phyloP scores from a whole-genome alignment of 2,888 invertebrate species.

The Diaprepes abbreviatus region DNA sequence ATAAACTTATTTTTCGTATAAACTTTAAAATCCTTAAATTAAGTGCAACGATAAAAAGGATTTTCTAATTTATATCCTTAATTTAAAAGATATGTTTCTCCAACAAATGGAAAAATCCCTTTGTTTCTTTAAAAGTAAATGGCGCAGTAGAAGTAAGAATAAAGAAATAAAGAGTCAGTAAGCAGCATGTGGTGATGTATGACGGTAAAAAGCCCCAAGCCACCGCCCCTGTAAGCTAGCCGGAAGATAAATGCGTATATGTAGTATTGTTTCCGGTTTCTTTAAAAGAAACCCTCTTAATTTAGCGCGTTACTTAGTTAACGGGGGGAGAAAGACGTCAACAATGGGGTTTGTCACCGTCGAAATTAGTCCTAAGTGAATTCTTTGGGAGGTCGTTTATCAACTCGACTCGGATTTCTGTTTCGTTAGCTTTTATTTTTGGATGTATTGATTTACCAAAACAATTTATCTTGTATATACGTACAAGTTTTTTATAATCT shows the following conservation, averaged over 20 bases:
- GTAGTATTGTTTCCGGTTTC: conserved; percentile 68
- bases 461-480: conserved; percentile 25
- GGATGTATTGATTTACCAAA: conserved; percentile 59
- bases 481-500: too few relatives aligned
- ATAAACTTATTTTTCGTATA: not conserved
- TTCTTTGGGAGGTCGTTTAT: conserved; percentile 65
- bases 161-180: conserved; percentile 52
- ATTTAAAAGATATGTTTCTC: conserved; percentile 36
- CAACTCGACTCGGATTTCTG: conserved; percentile 52
- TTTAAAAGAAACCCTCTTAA: conserved; percentile 68
- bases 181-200: conserved; percentile 51
- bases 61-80: conserved; percentile 29
- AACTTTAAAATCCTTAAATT: not conserved
- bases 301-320: conserved; percentile 68
- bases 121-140: conserved; percentile 56
- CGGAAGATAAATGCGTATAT: conserved; percentile 69
- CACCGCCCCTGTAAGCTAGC: conserved; percentile 52
- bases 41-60: not conserved
- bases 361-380: conserved; percentile 66
- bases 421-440: conserved; percentile 42
- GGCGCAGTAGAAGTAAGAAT: conserved; percentile 46
- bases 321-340: conserved; percentile 61
- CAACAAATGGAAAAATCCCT: conserved; percentile 45
- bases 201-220: conserved; percentile 54
- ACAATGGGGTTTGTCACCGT: conserved; percentile 65